Conservation (phyloP, 2,797 vertebrate species). For the Pseudomugil gertrudae region DNA sequence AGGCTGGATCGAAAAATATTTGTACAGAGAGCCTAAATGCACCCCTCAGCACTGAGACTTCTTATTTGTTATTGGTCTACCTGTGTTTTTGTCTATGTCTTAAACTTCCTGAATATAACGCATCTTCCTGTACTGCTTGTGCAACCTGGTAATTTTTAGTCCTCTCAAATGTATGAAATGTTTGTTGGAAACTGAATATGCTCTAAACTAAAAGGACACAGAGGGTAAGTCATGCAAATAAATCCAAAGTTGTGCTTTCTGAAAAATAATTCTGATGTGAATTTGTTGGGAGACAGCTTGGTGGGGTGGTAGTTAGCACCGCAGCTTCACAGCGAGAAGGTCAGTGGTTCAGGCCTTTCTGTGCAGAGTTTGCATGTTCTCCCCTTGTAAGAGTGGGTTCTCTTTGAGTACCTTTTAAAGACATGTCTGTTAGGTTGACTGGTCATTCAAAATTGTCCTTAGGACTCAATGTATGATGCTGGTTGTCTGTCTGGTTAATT, state of each 20-base stretch:
- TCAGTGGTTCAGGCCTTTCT: no score
- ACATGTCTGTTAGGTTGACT: no score
- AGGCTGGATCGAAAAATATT: conserved; percentile 21
- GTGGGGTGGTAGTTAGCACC: no score
- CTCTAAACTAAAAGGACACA: conserved; percentile 25
- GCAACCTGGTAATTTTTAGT: conserved; percentile 9
- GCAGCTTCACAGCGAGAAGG: no score
- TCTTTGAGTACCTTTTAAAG: no score
- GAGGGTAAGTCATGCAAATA: conserved; percentile 29
- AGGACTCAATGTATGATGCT: no score
- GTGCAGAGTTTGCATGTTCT: no score
- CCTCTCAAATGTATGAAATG: conserved; percentile 15
- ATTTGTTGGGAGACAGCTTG: no score
- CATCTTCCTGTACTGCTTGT: conserved; percentile 8
- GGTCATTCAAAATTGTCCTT: no score
- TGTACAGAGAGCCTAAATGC: conserved; percentile 19
- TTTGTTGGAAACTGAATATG: conserved; percentile 3
- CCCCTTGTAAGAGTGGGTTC: no score
- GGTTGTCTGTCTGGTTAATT: no score
- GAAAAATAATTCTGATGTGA: conserved; percentile 48
- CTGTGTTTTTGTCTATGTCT: conserved; percentile 5
- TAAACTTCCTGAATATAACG: conserved; percentile 5
- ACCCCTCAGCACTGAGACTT: conserved; percentile 2
- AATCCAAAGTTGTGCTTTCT: conserved; percentile 49
- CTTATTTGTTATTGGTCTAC: conserved; percentile 12